These are phyloP conservation scores for Drosophila yooni DNA, from an alignment of 2,888 invertebrate genomes.

Conservation along the genomic window DNA sequence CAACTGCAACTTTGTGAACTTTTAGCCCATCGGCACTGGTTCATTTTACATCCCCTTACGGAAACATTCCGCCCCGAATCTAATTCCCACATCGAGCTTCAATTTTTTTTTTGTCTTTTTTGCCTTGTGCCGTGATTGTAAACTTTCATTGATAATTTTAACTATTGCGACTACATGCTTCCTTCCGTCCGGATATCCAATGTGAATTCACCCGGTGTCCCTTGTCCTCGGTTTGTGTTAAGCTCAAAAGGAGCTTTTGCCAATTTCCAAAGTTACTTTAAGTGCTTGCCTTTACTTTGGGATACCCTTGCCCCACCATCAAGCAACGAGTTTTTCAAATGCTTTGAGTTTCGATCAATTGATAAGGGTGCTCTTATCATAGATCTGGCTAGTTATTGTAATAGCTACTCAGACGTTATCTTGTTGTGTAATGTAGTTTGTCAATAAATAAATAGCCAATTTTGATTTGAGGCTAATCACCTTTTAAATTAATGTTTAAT, in stretches of 20 bases:
- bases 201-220: background rate
- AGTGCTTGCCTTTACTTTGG: constrained; percentile 27
- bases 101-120: constrained; percentile 15
- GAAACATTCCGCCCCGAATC: background rate
- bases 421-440: background rate
- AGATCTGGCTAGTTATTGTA: background rate
- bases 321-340: constrained; percentile 8
- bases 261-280: constrained; percentile 60
- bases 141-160: constrained; percentile 79
- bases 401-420: background rate
- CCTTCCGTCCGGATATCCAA: constrained; percentile 19
- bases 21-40: constrained; percentile 61
- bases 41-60: constrained; percentile 35
- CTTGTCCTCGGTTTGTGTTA: constrained; percentile 27
- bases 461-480: too few relatives aligned
- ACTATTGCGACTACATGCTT: constrained; percentile 63
- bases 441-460: background rate
- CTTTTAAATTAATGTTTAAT: background rate
- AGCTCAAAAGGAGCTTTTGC: constrained; percentile 68
- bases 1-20: constrained; percentile 66
- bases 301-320: constrained; percentile 12
- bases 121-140: constrained; percentile 62
- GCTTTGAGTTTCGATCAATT: background rate
- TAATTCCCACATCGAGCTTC: constrained; percentile 22
- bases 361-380: background rate